Percentiles rank a stretch among this genome's conserved stretches.
Conservation (phyloP, 2,113 vertebrate genomes). For the Pterocles gutturalis region DNA sequence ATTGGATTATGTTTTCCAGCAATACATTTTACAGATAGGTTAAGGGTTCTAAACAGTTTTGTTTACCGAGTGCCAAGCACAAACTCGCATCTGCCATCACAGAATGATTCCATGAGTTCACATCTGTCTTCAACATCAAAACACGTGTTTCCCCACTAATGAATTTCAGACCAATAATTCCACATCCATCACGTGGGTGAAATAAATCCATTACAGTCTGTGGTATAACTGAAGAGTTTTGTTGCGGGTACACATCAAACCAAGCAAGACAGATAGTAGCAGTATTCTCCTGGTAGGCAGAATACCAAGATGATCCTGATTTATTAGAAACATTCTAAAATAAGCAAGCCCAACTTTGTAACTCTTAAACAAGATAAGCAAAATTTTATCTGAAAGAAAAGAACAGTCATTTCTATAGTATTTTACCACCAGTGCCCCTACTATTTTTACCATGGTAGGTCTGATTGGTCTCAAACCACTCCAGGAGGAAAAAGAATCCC, state of each 20-base stretch:
- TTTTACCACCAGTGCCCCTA: neutral
- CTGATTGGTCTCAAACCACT: neutral
- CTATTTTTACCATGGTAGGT: neutral
- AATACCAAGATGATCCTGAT: constrained; percentile 4
- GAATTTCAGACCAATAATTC: constrained; percentile 62
- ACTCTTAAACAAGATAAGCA: neutral
- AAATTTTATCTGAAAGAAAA: neutral
- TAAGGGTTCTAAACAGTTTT: constrained; percentile 3
- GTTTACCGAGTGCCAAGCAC: neutral
- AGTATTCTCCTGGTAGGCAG: neutral
- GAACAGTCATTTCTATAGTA: neutral
- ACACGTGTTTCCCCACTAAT: constrained; percentile 30
- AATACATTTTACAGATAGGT: neutral
- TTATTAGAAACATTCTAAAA: constrained; percentile 38
- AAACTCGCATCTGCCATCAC: neutral
- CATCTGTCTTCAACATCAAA: constrained; percentile 44
- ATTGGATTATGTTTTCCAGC: neutral
- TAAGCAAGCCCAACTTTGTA: constrained; percentile 6
- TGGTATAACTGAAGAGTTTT: constrained; percentile 7
- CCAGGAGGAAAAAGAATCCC: neutral
- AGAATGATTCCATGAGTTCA: constrained; percentile 39
- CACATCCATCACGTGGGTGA: constrained; percentile 45
- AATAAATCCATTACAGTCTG: constrained; percentile 18
- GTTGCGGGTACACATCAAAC: constrained; percentile 11
- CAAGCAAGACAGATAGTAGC: neutral